These are phyloP conservation scores for Lagenorhynchus albirostris DNA, from an alignment of 2,113 vertebrate species.

Conservation along the genomic window DNA sequence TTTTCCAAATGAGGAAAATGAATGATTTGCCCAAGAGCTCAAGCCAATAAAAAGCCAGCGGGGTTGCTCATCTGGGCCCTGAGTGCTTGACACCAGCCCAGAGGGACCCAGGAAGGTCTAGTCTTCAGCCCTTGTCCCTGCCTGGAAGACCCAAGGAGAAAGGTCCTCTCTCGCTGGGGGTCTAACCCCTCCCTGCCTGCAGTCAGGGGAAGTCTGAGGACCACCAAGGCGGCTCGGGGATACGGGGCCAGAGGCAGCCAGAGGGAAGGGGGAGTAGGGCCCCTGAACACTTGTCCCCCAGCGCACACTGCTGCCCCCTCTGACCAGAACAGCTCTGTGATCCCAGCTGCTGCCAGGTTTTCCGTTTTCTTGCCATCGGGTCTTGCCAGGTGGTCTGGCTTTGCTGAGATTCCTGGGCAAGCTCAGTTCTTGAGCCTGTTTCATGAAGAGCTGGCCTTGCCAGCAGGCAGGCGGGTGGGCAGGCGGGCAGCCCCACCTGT, in stretches of 20 bases:
- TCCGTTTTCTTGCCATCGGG: not conserved
- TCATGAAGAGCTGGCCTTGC: not conserved
- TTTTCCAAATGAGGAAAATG: not conserved
- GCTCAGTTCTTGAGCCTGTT: not conserved
- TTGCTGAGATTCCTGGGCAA: not conserved
- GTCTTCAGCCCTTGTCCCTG: not conserved
- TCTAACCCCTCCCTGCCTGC: not conserved
- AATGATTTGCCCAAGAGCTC: not conserved
- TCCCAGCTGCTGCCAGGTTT: not conserved
- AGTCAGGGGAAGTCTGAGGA: not conserved
- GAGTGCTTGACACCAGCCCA: not conserved
- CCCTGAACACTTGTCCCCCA: accelerated
- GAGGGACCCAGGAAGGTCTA: accelerated
- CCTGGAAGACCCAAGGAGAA: not conserved
- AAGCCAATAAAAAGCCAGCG: not conserved
- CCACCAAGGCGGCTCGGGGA: not conserved
- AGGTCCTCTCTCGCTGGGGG: not conserved
- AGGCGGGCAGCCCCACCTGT: not conserved
- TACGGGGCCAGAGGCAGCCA: not conserved
- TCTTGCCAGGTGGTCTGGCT: not conserved
- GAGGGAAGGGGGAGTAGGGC: no score
- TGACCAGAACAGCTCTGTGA: accelerated
- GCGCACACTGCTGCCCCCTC: accelerated
- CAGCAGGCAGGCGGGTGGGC: accelerated
- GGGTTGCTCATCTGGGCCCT: no score